phyloP scores from a whole-genome alignment of 2,888 invertebrate species.

The Eristalis intricaria region DNA sequence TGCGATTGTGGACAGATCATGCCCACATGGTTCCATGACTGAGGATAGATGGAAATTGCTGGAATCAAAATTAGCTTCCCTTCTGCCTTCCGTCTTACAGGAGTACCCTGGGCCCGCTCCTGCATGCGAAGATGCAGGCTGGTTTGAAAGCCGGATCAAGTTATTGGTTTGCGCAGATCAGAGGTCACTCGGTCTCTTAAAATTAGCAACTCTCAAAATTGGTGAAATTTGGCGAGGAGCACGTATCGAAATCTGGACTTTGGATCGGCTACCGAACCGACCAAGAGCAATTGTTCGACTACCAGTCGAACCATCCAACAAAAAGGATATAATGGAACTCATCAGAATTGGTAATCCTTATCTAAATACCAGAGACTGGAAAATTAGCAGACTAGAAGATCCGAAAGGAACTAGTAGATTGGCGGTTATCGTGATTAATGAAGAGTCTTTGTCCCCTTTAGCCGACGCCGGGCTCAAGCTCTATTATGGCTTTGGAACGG shows the following conservation, averaged over 20 bases:
- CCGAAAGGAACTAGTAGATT: not conserved
- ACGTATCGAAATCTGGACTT: not conserved
- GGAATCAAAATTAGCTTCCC: not conserved
- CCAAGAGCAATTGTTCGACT: not conserved
- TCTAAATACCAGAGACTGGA: not conserved
- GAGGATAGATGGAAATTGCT: not conserved
- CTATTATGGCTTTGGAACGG: not conserved
- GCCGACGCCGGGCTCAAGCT: not conserved
- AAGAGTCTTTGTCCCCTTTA: not conserved
- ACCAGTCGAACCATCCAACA: not conserved
- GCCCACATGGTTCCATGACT: not conserved
- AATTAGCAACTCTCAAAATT: not conserved
- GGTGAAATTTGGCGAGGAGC: not conserved
- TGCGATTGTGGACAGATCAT: not conserved
- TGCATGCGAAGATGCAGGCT: not conserved
- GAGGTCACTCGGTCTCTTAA: not conserved
- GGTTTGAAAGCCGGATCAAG: not conserved
- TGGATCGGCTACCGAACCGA: not conserved
- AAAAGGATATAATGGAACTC: not conserved
- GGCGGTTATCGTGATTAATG: not conserved
- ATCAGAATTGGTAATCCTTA: not conserved
- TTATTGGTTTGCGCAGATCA: not conserved
- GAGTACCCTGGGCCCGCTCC: not conserved
- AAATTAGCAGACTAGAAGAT: not conserved
- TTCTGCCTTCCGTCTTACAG: not conserved